Evolutionary conservation across 2,888 invertebrate genomes (phyloP).

Genomic region (Patella ulyssiponensis): DNA sequence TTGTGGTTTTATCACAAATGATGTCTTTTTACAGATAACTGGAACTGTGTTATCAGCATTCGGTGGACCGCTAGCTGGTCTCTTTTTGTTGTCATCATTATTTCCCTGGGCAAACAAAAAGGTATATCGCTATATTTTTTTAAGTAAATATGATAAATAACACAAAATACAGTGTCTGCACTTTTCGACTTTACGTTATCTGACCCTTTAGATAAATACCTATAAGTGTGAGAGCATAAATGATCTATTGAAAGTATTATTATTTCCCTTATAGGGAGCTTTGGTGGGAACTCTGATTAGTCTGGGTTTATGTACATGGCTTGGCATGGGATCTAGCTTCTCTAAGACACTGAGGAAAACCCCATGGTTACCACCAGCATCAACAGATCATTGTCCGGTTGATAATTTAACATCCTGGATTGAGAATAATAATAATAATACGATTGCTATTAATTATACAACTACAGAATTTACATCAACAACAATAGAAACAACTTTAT

Average conservation of each 20-base stretch:
- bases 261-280: constrained; percentile 35
- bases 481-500: no score
- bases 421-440: no score
- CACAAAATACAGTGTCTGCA: no score
- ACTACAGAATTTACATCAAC: no score
- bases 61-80: constrained; percentile 50
- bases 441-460: no score
- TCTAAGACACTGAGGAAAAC: constrained; percentile 36
- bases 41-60: constrained; percentile 49
- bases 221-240: no score
- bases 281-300: constrained; percentile 39
- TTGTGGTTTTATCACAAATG: no score
- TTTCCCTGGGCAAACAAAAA: constrained; percentile 56
- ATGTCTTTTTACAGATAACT: constrained; percentile 36
- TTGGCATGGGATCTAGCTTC: constrained; percentile 43
- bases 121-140: constrained; percentile 23
- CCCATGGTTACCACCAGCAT: constrained; percentile 44
- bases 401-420: no score
- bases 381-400: constrained; percentile 40
- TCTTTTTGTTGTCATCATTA: constrained; percentile 55
- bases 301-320: constrained; percentile 37
- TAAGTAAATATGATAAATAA: no score
- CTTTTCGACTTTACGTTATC: no score
- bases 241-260: no score
- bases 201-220: no score